Conservation (phyloP, 2,888 invertebrate genomes). For the Tenthredo scrophulariae region DNA sequence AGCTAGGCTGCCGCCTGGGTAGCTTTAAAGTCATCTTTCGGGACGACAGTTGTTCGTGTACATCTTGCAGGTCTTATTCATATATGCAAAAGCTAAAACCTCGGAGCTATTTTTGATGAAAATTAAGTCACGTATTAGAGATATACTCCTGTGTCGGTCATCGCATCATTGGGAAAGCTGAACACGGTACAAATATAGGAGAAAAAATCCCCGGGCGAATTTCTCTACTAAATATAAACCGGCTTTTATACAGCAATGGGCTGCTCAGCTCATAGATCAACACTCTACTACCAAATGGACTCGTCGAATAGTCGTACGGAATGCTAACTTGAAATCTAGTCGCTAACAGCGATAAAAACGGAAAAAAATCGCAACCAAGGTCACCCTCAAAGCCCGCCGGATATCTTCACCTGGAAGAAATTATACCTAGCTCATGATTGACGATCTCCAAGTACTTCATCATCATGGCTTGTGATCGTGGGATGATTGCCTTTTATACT, state of each 20-base stretch:
- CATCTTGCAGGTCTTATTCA: neutral
- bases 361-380: conserved; percentile 7
- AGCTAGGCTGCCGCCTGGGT: conserved; percentile 75
- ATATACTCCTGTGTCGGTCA: neutral
- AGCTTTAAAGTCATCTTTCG: conserved; percentile 21
- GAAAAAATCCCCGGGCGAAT: neutral
- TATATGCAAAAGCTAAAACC: neutral
- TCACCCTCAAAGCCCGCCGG: conserved; percentile 14
- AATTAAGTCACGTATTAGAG: neutral
- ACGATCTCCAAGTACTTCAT: neutral
- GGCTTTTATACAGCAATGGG: neutral
- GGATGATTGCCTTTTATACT: neutral
- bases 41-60: neutral
- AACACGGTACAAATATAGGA: neutral
- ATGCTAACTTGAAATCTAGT: neutral
- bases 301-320: neutral
- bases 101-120: neutral
- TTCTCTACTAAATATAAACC: conserved; percentile 4
- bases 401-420: neutral
- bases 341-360: neutral
- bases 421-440: neutral
- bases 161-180: neutral
- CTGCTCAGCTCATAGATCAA: neutral
- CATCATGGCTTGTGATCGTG: neutral
- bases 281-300: neutral